Evolutionary conservation across 2,797 vertebrate genomes (phyloP).

Genomic region (Australoheros facetus): DNA sequence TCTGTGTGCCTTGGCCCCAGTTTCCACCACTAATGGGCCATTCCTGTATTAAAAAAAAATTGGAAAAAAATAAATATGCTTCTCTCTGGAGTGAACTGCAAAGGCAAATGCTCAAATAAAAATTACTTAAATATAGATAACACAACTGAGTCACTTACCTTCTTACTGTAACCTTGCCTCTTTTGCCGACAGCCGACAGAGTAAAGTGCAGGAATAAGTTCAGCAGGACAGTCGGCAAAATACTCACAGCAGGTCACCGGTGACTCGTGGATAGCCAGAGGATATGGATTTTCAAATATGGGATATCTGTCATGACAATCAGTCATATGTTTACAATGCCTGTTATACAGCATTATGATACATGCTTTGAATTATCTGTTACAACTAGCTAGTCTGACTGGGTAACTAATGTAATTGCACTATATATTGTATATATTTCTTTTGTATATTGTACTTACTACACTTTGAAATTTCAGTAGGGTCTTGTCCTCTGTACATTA

Average conservation of each 20-base stretch:
- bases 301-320: slow-evolving; percentile 87
- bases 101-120: background rate
- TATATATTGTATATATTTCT: too few species aligned
- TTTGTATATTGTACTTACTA: background rate
- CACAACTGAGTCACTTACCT: slow-evolving; percentile 78
- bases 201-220: slow-evolving; percentile 97
- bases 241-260: slow-evolving; percentile 98
- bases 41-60: slow-evolving; percentile 79
- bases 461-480: background rate
- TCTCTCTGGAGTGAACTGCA: background rate
- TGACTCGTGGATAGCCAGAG: slow-evolving; percentile 94
- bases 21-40: slow-evolving; percentile 98
- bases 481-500: background rate
- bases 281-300: slow-evolving; percentile 98
- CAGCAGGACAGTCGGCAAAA: slow-evolving; percentile 95
- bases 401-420: too few species aligned
- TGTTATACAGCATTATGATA: background rate
- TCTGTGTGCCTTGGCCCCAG: slow-evolving; percentile 95
- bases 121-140: background rate
- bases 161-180: slow-evolving; percentile 98
- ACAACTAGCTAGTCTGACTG: too few species aligned
- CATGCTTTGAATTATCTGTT: background rate
- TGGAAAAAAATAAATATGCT: background rate
- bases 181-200: slow-evolving; percentile 95
- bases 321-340: background rate